These are phyloP conservation scores for Limanda limanda DNA, from an alignment of 2,113 vertebrate genomes.

Conservation along the genomic window DNA sequence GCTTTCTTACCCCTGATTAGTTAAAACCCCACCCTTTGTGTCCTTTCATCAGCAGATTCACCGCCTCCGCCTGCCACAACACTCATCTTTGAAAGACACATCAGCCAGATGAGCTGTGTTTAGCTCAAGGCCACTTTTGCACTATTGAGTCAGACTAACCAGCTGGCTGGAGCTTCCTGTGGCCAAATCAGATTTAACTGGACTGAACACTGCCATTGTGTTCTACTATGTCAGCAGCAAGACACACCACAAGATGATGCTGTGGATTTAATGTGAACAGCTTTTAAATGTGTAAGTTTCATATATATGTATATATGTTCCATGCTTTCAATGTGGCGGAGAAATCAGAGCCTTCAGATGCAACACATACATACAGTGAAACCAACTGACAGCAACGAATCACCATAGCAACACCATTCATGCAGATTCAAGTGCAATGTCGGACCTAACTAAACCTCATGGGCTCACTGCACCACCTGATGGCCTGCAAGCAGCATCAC, in stretches of 20 bases:
- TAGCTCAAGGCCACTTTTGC: constrained; percentile 54
- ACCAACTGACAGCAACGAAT: constrained; percentile 48
- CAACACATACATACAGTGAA: constrained; percentile 27
- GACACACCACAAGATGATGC: neutral
- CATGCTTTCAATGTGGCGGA: constrained; percentile 16
- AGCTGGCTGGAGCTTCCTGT: constrained; percentile 16
- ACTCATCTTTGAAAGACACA: constrained; percentile 38
- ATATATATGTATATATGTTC: neutral
- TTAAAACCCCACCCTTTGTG: constrained; percentile 9
- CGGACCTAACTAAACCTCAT: constrained; percentile 38
- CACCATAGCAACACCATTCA: constrained; percentile 74
- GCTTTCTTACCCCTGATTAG: neutral
- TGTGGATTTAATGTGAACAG: neutral
- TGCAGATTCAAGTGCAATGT: constrained; percentile 24
- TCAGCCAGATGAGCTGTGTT: constrained; percentile 46
- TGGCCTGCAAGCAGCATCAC: constrained; percentile 57
- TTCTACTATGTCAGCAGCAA: constrained; percentile 12
- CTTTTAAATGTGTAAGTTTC: neutral
- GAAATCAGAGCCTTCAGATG: constrained; percentile 26
- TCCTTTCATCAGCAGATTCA: constrained; percentile 7
- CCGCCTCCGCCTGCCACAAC: constrained; percentile 37
- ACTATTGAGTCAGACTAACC: constrained; percentile 40
- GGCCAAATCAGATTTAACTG: constrained; percentile 32
- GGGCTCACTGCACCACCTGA: constrained; percentile 72
- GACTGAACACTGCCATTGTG: constrained; percentile 11